Percentiles rank a stretch among this genome's conserved stretches.
phyloP scores from a whole-genome alignment of 2,888 invertebrate species.

The Zeuzera pyrina region DNA sequence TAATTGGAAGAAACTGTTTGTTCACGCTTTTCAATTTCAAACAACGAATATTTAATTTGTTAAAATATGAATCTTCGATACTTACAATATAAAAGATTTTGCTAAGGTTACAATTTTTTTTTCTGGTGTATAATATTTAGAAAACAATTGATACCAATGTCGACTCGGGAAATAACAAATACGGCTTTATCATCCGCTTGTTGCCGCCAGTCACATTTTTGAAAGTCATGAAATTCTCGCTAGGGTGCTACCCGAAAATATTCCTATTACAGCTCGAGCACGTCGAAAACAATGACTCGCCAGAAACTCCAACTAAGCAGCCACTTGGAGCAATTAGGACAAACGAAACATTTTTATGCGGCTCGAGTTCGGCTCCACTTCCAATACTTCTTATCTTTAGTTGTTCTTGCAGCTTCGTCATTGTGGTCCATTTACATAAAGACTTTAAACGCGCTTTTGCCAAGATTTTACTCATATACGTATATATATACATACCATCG shows the following conservation, averaged over 20 bases:
- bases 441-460: constrained; percentile 26
- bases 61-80: constrained; percentile 36
- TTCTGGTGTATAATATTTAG: not conserved
- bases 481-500: no score
- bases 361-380: constrained; percentile 23
- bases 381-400: constrained; percentile 1
- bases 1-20: constrained; percentile 46
- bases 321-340: constrained; percentile 67
- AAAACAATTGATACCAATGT: not conserved
- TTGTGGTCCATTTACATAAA: constrained; percentile 40
- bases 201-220: constrained; percentile 35
- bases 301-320: constrained; percentile 55
- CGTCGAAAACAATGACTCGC: constrained; percentile 68
- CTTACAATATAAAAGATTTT: not conserved
- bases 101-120: not conserved
- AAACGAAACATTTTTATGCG: constrained; percentile 70
- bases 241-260: constrained; percentile 50
- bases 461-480: no score
- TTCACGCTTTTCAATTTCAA: constrained; percentile 36
- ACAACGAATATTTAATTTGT: constrained; percentile 45
- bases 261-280: constrained; percentile 51
- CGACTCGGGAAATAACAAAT: constrained; percentile 18
- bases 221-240: constrained; percentile 55
- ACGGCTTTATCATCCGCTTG: constrained; percentile 26
- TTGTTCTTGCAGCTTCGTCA: constrained; percentile 31